Evolutionary conservation across 2,797 vertebrate genomes (phyloP).

Genomic region (Jordanella pulchra): DNA sequence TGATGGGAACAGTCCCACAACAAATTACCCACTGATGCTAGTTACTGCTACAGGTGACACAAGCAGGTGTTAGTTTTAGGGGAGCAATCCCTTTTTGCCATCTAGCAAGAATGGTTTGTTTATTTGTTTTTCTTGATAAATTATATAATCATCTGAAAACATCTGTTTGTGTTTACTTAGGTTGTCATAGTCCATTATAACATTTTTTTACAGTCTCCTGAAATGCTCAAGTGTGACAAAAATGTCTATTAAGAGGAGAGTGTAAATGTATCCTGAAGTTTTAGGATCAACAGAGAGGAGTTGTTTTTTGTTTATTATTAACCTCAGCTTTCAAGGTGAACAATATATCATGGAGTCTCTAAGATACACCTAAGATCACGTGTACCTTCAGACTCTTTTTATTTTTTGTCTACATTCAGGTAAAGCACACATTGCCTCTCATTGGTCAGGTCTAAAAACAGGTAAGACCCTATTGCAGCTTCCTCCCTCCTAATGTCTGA

Average conservation of each 20-base stretch:
- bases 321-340: conserved; percentile 19
- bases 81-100: background rate
- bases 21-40: background rate
- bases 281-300: conserved; percentile 4
- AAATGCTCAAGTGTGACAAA: background rate
- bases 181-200: background rate
- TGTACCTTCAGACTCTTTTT: conserved; percentile 32
- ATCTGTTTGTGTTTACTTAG: background rate
- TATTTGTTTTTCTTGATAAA: background rate
- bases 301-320: conserved; percentile 19
- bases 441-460: conserved; percentile 69
- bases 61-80: background rate
- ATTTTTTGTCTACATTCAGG: conserved; percentile 48
- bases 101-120: background rate
- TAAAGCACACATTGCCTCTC: conserved; percentile 45
- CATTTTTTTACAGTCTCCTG: background rate
- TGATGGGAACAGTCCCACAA: background rate
- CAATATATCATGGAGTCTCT: conserved; percentile 45
- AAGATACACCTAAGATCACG: conserved; percentile 50
- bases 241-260: background rate
- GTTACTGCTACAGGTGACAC: too few relatives aligned
- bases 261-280: conserved; percentile 12
- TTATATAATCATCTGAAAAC: background rate
- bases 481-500: conserved; percentile 59
- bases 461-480: conserved; percentile 55